Percentiles rank a stretch among this genome's conserved stretches.
Conservation (phyloP, 2,797 vertebrate genomes). For the Notamacropus eugenii region DNA sequence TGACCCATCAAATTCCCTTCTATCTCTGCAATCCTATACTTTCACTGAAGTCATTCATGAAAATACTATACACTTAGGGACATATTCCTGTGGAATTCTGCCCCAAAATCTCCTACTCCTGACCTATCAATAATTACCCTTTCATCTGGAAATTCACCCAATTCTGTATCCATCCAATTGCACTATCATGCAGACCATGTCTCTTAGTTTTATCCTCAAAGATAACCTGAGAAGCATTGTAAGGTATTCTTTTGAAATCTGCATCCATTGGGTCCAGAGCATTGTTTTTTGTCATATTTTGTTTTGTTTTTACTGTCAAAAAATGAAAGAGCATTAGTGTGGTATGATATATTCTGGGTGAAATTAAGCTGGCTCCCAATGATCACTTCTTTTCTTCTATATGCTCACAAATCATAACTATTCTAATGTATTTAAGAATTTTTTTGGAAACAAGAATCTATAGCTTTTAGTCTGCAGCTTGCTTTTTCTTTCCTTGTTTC, state of each 20-base stretch:
- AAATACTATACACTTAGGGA: neutral
- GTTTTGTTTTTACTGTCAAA: neutral
- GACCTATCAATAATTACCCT: too few species aligned
- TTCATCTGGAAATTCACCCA: neutral
- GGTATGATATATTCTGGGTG: neutral
- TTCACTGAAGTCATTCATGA: neutral
- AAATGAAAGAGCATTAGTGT: neutral
- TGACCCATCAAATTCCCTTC: neutral
- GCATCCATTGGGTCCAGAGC: neutral
- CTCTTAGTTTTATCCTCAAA: neutral
- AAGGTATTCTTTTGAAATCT: neutral
- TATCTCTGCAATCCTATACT: neutral
- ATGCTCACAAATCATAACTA: neutral
- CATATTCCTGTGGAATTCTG: neutral
- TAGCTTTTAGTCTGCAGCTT: neutral
- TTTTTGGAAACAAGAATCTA: neutral
- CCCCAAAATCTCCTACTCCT: neutral
- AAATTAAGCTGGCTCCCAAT: neutral
- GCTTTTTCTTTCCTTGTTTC: neutral
- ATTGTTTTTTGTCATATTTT: too few species aligned
- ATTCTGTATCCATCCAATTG: neutral
- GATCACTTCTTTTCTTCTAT: neutral
- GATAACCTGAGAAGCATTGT: neutral
- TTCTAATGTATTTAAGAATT: neutral
- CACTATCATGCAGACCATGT: neutral